Base-by-base conservation (phyloP, 2,797 vertebrate genomes). In the Catharus ustulatus region DNA sequence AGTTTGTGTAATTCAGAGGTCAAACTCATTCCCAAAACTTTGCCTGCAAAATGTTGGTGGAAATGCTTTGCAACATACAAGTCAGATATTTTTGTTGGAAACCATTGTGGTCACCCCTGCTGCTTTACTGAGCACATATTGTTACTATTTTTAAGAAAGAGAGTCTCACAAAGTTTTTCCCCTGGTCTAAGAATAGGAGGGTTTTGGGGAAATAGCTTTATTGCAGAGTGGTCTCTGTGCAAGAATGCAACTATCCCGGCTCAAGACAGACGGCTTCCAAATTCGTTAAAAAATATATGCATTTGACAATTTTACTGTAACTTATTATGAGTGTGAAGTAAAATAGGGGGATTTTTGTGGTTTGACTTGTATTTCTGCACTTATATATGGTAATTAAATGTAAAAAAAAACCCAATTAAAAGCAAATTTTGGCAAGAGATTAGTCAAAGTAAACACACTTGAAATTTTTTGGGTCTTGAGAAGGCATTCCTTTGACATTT, bases 381-480 rank as follows among this genome's bases (percentile, higher is more conserved):
- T 87, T 92, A 76, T 84, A 71, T 89, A 71, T 79, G 86, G 74
- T n/a, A 95, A 95, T 76, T 79, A 76, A 88, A 82, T 90, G n/a
- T 89, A 36, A 95, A 95, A 94, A 94, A 93, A 94, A 93, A 38
- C 26, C 13, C 93, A 92, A 93, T 94, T 93, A 93, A 87, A 96
- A 92, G 19, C 84, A 95, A 95, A 90, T 43, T 59, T 91, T 95
- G 92, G 94, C 95, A 94, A 89, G 42, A 76, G 21, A 95, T 93
- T 57, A 95, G 61, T 91, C 82, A 76, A 95, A 95, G 79, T 58
- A 85, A 26, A 13, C 42, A 23, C 29, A 52, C 32, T 87, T 72
- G 51, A 79, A 48, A 38, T 79, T 91, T 92, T 78, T 51, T 76
- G 81, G 69, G 80, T 30, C 24, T 89, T 83, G 62, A 78, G 32